phyloP scores from a whole-genome alignment of 2,797 vertebrate genomes.

The Rhynchonycteris naso region DNA sequence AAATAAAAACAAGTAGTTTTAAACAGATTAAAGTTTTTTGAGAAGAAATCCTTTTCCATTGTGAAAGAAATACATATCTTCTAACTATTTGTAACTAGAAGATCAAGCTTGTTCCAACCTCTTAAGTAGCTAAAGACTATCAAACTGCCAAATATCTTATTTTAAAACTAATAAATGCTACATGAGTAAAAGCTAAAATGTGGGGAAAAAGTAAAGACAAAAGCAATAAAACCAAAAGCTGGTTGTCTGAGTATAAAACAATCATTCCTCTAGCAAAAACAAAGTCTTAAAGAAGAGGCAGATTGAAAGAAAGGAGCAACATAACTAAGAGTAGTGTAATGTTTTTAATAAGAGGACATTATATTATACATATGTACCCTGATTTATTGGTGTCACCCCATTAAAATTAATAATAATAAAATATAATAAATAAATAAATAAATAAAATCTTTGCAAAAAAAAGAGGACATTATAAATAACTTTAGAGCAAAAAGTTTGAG shows the following conservation, averaged over 20 bases:
- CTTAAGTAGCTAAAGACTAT: slow-evolving; percentile 30
- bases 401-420: too few relatives aligned
- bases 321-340: background rate
- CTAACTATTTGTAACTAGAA: slow-evolving; percentile 66
- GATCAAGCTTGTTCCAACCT: slow-evolving; percentile 40
- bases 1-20: slow-evolving; percentile 79
- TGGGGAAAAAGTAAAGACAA: slow-evolving; percentile 23
- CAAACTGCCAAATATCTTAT: slow-evolving; percentile 64
- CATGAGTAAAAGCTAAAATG: slow-evolving; percentile 64
- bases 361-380: too few relatives aligned
- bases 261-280: background rate
- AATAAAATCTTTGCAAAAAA: too few relatives aligned
- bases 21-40: slow-evolving; percentile 81
- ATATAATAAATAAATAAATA: too few relatives aligned
- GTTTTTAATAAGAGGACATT: background rate
- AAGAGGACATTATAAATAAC: background rate
- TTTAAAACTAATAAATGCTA: slow-evolving; percentile 21
- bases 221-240: background rate
- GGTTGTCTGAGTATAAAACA: slow-evolving; percentile 15
- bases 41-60: slow-evolving; percentile 70
- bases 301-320: background rate
- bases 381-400: too few relatives aligned
- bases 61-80: slow-evolving; percentile 75
- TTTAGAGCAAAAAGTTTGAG: slow-evolving; percentile 2
- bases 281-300: background rate